Conservation (phyloP, 2,797 vertebrate species). For the Scomberomorus guttatus region DNA sequence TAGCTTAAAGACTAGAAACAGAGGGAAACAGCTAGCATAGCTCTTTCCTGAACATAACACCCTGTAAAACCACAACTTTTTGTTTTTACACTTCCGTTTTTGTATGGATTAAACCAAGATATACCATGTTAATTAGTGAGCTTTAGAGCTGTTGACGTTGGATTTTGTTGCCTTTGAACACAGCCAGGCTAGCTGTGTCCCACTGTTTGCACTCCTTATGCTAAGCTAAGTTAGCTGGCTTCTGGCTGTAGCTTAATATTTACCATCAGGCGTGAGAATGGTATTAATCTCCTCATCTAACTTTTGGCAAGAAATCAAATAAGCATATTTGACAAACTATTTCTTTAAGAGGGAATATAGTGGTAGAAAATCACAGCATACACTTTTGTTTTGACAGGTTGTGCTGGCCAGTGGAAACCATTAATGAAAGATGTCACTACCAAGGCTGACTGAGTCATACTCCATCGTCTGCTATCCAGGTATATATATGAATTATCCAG, state of each 20-base stretch:
- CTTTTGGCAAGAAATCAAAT: neutral
- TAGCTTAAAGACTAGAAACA: neutral
- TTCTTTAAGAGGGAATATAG: neutral
- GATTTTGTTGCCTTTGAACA: neutral
- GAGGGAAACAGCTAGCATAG: neutral
- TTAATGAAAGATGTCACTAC: slow-evolving; percentile 2
- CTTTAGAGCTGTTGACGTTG: neutral
- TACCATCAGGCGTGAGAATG: neutral
- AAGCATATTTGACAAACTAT: neutral
- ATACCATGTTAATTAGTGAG: neutral
- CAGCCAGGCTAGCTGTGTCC: neutral
- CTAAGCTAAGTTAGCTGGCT: neutral
- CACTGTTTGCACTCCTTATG: neutral
- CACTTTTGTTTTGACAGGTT: slow-evolving; percentile 22
- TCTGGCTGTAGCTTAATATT: neutral
- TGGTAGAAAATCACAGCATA: neutral
- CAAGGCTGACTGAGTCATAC: neutral
- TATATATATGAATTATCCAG: neutral
- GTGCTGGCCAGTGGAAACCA: neutral
- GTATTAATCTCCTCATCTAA: neutral
- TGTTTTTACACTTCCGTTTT: neutral
- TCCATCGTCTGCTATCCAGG: slow-evolving; percentile 3
- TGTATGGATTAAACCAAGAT: neutral
- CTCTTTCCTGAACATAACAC: neutral
- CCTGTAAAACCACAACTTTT: neutral